phyloP scores from a whole-genome alignment of 2,113 vertebrate species.

The Otocyon megalotis region DNA sequence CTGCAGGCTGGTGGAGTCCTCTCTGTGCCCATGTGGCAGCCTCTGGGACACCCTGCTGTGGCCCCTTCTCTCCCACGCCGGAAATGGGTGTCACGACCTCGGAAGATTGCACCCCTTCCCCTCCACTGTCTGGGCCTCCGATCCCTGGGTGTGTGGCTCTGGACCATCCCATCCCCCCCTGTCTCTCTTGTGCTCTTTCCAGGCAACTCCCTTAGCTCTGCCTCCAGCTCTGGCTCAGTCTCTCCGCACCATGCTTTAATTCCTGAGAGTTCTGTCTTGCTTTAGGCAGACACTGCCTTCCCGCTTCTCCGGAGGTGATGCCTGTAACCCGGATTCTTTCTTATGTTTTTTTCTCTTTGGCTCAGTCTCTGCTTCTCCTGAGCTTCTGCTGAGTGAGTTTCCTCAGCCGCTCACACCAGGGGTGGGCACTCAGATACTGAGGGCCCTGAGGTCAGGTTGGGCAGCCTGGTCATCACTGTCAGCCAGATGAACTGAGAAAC shows the following conservation, averaged over 20 bases:
- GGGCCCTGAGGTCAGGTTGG: accelerated
- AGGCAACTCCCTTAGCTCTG: accelerated
- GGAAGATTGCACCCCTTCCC: not conserved
- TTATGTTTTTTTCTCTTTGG: not conserved
- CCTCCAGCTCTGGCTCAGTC: not conserved
- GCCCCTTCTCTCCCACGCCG: not conserved
- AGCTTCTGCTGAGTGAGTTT: accelerated
- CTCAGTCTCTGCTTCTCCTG: accelerated
- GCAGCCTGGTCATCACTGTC: not conserved
- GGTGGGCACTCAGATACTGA: accelerated
- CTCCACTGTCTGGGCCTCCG: not conserved
- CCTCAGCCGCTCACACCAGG: accelerated
- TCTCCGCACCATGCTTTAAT: accelerated
- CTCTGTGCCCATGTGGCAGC: not conserved
- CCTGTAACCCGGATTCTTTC: not conserved
- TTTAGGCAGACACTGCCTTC: not conserved
- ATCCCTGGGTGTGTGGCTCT: accelerated
- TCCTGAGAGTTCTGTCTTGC: accelerated
- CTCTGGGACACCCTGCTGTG: not conserved
- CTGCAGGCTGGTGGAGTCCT: not conserved
- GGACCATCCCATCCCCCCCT: not conserved
- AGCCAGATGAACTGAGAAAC: too few species aligned
- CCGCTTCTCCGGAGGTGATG: not conserved
- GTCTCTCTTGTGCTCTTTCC: too few species aligned
- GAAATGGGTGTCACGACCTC: not conserved